These are phyloP conservation scores for Tachina fera DNA, from an alignment of 2,888 invertebrate species.

Conservation along the genomic window DNA sequence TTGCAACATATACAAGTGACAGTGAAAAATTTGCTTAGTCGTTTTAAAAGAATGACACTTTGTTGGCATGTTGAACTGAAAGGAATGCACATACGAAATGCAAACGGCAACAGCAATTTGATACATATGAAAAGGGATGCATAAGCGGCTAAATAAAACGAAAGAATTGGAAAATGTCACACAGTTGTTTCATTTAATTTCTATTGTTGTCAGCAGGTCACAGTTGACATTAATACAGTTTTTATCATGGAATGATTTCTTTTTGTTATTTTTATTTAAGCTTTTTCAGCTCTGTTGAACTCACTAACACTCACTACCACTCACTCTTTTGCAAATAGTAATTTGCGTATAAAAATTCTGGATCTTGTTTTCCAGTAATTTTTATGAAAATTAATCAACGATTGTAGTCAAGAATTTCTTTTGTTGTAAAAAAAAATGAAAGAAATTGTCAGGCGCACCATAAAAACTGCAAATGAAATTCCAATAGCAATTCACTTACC, in stretches of 20 bases:
- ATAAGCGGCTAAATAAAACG: constrained; percentile 17
- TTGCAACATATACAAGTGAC: constrained; percentile 57
- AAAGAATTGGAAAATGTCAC: constrained; percentile 50
- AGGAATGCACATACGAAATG: constrained; percentile 45
- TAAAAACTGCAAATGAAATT: constrained; percentile 60
- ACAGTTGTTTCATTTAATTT: constrained; percentile 51
- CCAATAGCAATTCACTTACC: constrained; percentile 49
- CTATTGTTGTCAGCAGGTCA: constrained; percentile 58
- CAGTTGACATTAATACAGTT: constrained; percentile 49
- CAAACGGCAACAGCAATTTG: constrained; percentile 3
- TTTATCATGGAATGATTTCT: constrained; percentile 23
- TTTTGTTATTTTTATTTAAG: not conserved
- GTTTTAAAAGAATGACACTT: constrained; percentile 64
- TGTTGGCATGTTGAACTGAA: constrained; percentile 64
- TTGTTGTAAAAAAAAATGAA: not conserved
- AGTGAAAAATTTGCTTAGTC: constrained; percentile 70
- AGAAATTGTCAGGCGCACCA: constrained; percentile 33
- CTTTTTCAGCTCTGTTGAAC: not conserved
- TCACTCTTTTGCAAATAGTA: not conserved
- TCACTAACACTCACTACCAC: not conserved
- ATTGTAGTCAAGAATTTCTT: constrained; percentile 30
- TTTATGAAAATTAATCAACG: constrained; percentile 64
- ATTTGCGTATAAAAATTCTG: not conserved
- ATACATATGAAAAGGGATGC: not conserved
- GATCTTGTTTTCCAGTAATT: constrained; percentile 42